Evolutionary conservation across 2,797 vertebrate species (phyloP).

Genomic region (Paedocypris micromegethes): DNA sequence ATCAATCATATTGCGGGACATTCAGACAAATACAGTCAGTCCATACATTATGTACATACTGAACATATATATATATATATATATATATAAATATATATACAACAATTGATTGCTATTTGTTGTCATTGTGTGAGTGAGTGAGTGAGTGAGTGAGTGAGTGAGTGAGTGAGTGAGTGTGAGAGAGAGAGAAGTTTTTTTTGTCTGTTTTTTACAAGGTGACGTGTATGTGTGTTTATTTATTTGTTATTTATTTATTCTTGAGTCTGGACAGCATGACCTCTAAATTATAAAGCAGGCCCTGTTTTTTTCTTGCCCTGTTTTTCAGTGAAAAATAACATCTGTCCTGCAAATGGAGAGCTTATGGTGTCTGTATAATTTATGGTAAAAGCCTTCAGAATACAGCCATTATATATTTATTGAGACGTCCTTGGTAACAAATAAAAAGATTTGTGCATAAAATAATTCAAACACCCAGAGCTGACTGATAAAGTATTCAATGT

Average conservation of each 20-base stretch:
- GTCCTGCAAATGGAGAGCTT: constrained; percentile 76
- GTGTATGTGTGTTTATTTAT: constrained; percentile 24
- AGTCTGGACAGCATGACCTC: constrained; percentile 61
- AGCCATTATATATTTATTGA: constrained; percentile 73
- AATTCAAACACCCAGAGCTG: constrained; percentile 23
- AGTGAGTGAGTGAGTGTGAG: not conserved
- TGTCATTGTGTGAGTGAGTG: no score
- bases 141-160: not conserved
- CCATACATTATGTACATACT: no score
- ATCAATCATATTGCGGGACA: no score
- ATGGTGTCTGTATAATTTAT: constrained; percentile 78
- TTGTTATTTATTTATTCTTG: constrained; percentile 63
- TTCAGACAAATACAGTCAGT: no score
- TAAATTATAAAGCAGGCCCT: constrained; percentile 75
- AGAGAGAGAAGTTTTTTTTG: constrained; percentile 44
- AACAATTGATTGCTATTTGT: no score
- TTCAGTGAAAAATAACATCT: constrained; percentile 77
- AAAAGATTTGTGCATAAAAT: constrained; percentile 39
- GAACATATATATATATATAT: no score
- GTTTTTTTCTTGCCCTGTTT: constrained; percentile 55
- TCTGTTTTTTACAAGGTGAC: constrained; percentile 49
- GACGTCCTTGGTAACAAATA: constrained; percentile 62
- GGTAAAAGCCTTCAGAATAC: constrained; percentile 75
- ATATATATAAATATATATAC: no score
- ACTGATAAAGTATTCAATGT: constrained; percentile 37